These are phyloP conservation scores for Acanthosepion pharaonis DNA, from an alignment of 2,888 invertebrate genomes.

Conservation along the genomic window DNA sequence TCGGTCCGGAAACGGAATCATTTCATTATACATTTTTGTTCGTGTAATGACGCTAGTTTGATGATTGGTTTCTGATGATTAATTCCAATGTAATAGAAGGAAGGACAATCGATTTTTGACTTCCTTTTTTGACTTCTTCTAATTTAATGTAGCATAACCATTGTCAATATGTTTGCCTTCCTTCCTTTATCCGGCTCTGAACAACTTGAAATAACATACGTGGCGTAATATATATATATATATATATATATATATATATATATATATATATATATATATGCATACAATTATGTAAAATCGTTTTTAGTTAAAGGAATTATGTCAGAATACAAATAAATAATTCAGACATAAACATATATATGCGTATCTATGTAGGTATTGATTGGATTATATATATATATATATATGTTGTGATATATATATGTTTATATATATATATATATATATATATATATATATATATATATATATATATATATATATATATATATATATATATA, in stretches of 20 bases:
- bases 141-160: background rate
- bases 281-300: background rate
- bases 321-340: background rate
- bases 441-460: background rate
- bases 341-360: no score
- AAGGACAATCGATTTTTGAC: background rate
- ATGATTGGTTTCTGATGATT: background rate
- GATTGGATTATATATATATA: no score
- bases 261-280: background rate
- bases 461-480: background rate
- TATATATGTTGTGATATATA: no score
- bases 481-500: no score
- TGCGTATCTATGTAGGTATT: background rate
- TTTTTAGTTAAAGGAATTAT: background rate
- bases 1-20: background rate
- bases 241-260: background rate
- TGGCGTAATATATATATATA: background rate
- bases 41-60: conserved; percentile 17
- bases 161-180: conserved; percentile 22
- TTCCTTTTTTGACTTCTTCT: conserved; percentile 4
- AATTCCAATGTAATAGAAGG: background rate
- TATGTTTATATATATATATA: background rate
- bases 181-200: conserved; percentile 12
- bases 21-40: background rate
- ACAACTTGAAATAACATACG: background rate